Evolutionary conservation across 2,797 vertebrate genomes (phyloP).

Genomic region (Caiman crocodilus): DNA sequence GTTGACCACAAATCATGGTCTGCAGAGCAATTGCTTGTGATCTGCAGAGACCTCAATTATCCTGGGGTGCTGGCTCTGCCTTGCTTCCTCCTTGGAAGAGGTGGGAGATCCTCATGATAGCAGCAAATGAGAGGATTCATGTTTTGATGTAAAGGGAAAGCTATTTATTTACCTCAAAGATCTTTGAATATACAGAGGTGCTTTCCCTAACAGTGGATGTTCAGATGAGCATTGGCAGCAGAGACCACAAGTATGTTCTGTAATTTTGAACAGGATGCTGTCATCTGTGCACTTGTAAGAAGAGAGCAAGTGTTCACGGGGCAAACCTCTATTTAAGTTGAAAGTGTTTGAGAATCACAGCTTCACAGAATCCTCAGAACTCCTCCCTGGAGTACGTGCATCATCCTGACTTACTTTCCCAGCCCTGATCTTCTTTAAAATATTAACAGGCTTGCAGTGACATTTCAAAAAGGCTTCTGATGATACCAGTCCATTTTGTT

Average conservation of each 20-base stretch:
- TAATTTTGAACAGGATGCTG: background rate
- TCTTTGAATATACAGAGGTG: background rate
- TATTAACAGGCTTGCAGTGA: background rate
- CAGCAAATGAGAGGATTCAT: background rate
- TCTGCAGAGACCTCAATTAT: fast-evolving
- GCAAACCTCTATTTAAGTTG: slow-evolving; percentile 43
- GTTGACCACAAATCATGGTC: background rate
- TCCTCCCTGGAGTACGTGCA: background rate
- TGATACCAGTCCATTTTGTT: slow-evolving; percentile 58
- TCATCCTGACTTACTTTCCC: background rate
- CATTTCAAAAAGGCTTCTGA: slow-evolving; percentile 6
- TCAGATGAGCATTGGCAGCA: background rate
- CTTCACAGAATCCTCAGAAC: background rate
- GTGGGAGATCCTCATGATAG: background rate
- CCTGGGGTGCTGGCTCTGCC: background rate
- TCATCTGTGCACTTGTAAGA: background rate
- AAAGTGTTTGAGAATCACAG: slow-evolving; percentile 41
- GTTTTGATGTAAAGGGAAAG: background rate
- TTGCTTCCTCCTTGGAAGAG: background rate
- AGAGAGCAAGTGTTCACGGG: background rate
- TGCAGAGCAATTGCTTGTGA: fast-evolving
- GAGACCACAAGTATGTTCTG: background rate
- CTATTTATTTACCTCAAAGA: fast-evolving
- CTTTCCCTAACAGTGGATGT: background rate
- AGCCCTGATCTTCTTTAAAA: background rate